Evolutionary conservation across 2,888 invertebrate genomes (phyloP), one percentile per base, ranked within the genome.

Genomic region (Morpho achilles): DNA sequence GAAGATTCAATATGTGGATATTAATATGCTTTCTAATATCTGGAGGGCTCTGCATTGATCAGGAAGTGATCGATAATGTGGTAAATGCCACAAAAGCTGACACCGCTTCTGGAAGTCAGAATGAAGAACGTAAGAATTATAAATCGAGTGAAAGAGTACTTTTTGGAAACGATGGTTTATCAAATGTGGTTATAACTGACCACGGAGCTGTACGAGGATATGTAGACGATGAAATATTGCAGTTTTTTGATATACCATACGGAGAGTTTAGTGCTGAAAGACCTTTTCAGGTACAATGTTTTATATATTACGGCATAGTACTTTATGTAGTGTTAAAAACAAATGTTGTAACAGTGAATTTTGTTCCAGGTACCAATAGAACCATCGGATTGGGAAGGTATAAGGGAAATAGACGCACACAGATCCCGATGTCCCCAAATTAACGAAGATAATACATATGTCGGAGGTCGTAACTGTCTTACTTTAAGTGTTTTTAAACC

Each of bases 401-500:
- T 73, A n/a, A 76, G 74, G 39, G 54, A 76, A 8, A 63, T 64
- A 10, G 59, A 40, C 44, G 62, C 69, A 44, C 87, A 87, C 54
- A 67, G 23, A 1, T 76, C 72, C 41, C 69, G 63, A 1, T 87
- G 87, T 56, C 86, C 84, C 39, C 87, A 87, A 71, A 59, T 81
- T 9, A 56, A 57, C 16, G 48, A 68, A 10, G 65, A 65, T 16
- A 67, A 74, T 42, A 43, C 50, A 7, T 69, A 62, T 22, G 67
- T 72, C 4, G 87, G 82, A 8, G 72, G 70, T 42, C 49, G 59
- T 2, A 74, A 85, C 45, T 90, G 90, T 61, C 69, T 90, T n/a
- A 86, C 84, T 9, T 65, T 89, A 16, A 89, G 82, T 63, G 75
- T 90, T 10, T 89, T 87, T 61, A 72, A 73, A 39, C 80, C 80